Conservation (phyloP, 2,888 invertebrate genomes). For the Smittia sp. region DNA sequence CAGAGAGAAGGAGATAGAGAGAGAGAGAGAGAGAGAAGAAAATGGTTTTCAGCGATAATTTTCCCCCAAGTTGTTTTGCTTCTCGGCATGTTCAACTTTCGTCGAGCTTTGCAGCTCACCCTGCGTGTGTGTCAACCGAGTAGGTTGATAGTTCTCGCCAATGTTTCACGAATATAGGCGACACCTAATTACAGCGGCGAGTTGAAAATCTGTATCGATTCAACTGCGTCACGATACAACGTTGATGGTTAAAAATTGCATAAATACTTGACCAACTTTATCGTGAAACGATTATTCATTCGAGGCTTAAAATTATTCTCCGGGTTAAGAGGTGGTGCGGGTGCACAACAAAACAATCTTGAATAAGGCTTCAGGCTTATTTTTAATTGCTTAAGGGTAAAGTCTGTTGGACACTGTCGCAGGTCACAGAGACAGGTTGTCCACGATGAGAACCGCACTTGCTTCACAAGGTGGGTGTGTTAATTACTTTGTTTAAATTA, state of each 20-base stretch:
- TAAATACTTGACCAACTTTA: not conserved
- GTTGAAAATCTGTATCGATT: not conserved
- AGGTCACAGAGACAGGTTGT: too few relatives aligned
- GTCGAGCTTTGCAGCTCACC: not conserved
- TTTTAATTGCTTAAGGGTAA: too few relatives aligned
- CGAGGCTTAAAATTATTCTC: not conserved
- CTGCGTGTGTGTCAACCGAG: not conserved
- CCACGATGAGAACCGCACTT: not conserved
- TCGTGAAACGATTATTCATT: not conserved
- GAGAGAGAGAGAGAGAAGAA: not conserved
- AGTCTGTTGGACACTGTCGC: too few relatives aligned
- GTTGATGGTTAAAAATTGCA: not conserved
- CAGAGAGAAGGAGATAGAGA: too few relatives aligned
- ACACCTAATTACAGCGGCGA: not conserved
- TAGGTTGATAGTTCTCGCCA: not conserved
- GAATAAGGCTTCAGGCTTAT: slow-evolving; percentile 16
- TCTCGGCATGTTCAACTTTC: not conserved
- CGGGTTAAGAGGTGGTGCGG: too few relatives aligned
- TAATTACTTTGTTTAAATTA: not conserved
- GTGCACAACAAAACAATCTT: too few relatives aligned
- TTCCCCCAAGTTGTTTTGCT: not conserved
- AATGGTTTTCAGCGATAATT: not conserved
- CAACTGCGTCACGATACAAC: not conserved
- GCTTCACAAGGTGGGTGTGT: not conserved
- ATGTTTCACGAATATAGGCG: too few relatives aligned